These are phyloP conservation scores for Coturnix japonica DNA, from an alignment of 2,113 vertebrate genomes.

Conservation along the genomic window DNA sequence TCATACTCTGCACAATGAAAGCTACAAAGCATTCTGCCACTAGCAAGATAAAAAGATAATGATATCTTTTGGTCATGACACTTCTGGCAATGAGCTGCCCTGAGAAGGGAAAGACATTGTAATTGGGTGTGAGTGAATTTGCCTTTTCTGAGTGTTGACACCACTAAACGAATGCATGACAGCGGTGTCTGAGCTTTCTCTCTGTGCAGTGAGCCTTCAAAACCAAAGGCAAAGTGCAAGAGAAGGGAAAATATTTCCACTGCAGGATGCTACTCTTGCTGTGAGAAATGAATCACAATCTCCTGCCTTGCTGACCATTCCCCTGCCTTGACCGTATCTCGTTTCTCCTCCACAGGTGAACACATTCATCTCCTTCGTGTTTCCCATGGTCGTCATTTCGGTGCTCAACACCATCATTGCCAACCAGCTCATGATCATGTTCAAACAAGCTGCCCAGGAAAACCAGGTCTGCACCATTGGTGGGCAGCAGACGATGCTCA, in stretches of 20 bases:
- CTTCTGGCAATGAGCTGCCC: constrained; percentile 14
- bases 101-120: not conserved
- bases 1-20: not conserved
- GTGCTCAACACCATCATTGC: constrained; percentile 92
- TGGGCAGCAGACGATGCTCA: constrained; percentile 86
- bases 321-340: not conserved
- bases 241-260: not conserved
- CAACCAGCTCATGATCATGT: constrained; percentile 93
- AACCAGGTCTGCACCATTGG: constrained; percentile 84
- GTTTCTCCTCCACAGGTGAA: constrained; percentile 82
- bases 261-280: not conserved
- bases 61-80: not conserved
- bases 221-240: not conserved
- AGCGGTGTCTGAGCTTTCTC: not conserved
- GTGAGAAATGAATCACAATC: not conserved
- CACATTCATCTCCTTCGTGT: constrained; percentile 90
- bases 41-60: not conserved
- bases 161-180: not conserved
- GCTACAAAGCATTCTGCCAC: constrained; percentile 22
- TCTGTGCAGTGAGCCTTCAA: not conserved
- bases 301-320: not conserved
- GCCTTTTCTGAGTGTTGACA: not conserved
- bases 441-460: constrained; percentile 89
- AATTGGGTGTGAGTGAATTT: not conserved
- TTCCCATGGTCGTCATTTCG: constrained; percentile 93